Percentiles rank a stretch among this genome's conserved stretches.
These are phyloP conservation scores for Halictus ligatus DNA, from an alignment of 2,888 invertebrate genomes.

Conservation along the genomic window DNA sequence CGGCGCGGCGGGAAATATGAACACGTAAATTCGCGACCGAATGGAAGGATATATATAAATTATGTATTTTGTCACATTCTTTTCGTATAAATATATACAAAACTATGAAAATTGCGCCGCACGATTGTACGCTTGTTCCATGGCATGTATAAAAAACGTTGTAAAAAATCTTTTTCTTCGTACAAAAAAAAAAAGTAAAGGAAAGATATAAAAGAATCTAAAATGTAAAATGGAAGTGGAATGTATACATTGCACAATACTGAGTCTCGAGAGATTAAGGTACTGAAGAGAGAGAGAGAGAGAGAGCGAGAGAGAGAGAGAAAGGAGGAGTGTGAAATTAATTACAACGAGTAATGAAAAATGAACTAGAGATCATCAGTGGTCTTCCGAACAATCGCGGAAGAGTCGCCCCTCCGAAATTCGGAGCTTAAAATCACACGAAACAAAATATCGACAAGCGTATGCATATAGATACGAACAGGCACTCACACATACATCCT, in stretches of 20 bases:
- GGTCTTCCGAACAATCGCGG: constrained; percentile 67
- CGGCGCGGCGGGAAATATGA: background rate
- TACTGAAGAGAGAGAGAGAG: constrained; percentile 61
- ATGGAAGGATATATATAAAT: constrained; percentile 82
- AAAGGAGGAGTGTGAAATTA: constrained; percentile 15
- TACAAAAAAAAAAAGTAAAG: constrained; percentile 56
- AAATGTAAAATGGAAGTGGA: constrained; percentile 73
- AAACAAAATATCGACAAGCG: constrained; percentile 68
- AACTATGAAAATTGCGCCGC: constrained; percentile 80
- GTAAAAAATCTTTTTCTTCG: constrained; percentile 58
- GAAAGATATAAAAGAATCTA: constrained; percentile 55
- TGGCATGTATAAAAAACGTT: constrained; percentile 77
- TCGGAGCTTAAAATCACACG: constrained; percentile 61
- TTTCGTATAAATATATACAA: constrained; percentile 84
- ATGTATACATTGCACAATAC: constrained; percentile 84
- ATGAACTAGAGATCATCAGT: constrained; percentile 81
- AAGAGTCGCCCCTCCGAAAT: constrained; percentile 40
- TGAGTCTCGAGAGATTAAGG: constrained; percentile 74
- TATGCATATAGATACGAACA: constrained; percentile 76
- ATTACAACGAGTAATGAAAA: constrained; percentile 74
- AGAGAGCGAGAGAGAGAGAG: constrained; percentile 18
- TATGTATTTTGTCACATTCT: constrained; percentile 82
- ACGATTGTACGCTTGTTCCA: constrained; percentile 76
- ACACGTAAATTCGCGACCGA: background rate
- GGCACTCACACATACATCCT: constrained; percentile 83